Conservation (phyloP, 2,888 invertebrate genomes). For the Pristionchus entomophagus region DNA sequence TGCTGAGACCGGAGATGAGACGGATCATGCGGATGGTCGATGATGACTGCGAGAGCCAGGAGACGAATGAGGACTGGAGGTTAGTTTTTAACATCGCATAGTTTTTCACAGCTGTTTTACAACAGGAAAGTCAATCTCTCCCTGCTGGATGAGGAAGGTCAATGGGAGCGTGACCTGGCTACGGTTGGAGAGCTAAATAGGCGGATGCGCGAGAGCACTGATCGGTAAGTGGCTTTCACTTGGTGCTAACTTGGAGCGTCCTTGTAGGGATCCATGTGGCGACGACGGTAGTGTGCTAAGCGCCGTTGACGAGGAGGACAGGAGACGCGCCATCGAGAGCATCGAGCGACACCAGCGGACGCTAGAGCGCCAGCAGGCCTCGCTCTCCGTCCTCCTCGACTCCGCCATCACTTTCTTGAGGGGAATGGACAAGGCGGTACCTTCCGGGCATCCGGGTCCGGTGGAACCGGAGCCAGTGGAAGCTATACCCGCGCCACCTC, state of each 20-base stretch:
- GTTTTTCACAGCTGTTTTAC: neutral
- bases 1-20: slow-evolving; percentile 31
- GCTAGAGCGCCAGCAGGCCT: slow-evolving; percentile 66
- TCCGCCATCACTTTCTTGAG: slow-evolving; percentile 64
- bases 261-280: neutral
- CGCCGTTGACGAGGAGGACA: slow-evolving; percentile 62
- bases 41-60: slow-evolving; percentile 39
- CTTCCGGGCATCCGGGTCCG: no score
- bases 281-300: neutral
- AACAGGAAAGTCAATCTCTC: neutral
- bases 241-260: neutral
- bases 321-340: slow-evolving; percentile 58
- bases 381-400: slow-evolving; percentile 64
- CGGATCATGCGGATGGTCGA: slow-evolving; percentile 33
- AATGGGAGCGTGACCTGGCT: slow-evolving; percentile 46
- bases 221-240: neutral
- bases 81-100: neutral
- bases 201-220: slow-evolving; percentile 42
- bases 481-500: neutral
- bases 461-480: neutral
- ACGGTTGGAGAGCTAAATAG: slow-evolving; percentile 45
- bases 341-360: slow-evolving; percentile 67
- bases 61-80: slow-evolving; percentile 41
- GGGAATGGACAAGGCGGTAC: slow-evolving; percentile 49
- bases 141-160: slow-evolving; percentile 41